These are phyloP conservation scores for Acipenser transmontanus DNA, from an alignment of 2,797 vertebrate species.

Conservation along the genomic window DNA sequence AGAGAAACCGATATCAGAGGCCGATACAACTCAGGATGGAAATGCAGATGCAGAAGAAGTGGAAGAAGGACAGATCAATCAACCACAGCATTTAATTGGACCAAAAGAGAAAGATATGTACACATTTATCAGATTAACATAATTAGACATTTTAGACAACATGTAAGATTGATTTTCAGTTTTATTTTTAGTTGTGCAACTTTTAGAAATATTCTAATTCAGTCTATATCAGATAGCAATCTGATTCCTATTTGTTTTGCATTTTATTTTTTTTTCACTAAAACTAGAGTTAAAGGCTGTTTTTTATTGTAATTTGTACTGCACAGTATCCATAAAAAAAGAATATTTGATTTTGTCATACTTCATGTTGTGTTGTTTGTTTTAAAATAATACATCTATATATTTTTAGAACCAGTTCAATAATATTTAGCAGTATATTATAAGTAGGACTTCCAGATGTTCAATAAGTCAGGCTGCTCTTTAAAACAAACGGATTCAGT, in stretches of 20 bases:
- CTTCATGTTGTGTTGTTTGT: slow-evolving; percentile 44
- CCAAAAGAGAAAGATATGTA: slow-evolving; percentile 46
- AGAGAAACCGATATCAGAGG: slow-evolving; percentile 64
- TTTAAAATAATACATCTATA: slow-evolving; percentile 34
- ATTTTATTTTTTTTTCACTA: slow-evolving; percentile 19
- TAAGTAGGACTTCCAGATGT: too few relatives aligned
- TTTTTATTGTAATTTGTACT: slow-evolving; percentile 42
- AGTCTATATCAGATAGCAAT: slow-evolving; percentile 15
- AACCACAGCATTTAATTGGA: slow-evolving; percentile 40
- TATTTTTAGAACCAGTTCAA: slow-evolving; percentile 2
- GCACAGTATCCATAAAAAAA: slow-evolving; percentile 36
- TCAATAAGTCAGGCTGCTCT: too few relatives aligned
- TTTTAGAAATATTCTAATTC: slow-evolving; percentile 22
- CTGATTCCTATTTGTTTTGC: slow-evolving; percentile 15
- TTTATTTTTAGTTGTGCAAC: slow-evolving; percentile 11
- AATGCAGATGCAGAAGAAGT: slow-evolving; percentile 59
- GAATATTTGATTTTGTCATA: slow-evolving; percentile 24
- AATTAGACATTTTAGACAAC: slow-evolving; percentile 21
- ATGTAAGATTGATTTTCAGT: neutral
- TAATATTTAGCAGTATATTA: too few relatives aligned
- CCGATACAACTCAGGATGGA: slow-evolving; percentile 50
- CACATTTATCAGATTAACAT: slow-evolving; percentile 51
- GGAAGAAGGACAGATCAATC: slow-evolving; percentile 40
- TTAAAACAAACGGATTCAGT: too few relatives aligned
- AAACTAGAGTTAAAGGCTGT: slow-evolving; percentile 30